phyloP scores from a whole-genome alignment of 2,888 invertebrate genomes.

The Cyaniris semiargus region DNA sequence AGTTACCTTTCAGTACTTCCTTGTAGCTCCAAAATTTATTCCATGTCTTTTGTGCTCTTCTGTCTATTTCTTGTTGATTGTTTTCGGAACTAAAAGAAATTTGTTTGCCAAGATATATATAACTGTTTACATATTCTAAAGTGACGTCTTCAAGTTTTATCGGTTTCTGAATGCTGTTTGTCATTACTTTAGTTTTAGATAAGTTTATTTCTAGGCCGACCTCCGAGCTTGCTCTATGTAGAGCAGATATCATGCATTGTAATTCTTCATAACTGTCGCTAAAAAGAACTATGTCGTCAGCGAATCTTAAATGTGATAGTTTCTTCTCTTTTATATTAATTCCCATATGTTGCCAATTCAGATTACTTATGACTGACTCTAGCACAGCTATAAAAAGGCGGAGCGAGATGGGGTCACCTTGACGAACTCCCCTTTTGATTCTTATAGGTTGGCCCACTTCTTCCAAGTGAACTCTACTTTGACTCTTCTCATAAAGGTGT shows the following conservation, averaged over 20 bases:
- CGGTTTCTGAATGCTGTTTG: slow-evolving; percentile 35
- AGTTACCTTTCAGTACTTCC: slow-evolving; percentile 37
- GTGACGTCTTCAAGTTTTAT: slow-evolving; percentile 29
- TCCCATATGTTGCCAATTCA: slow-evolving; percentile 30
- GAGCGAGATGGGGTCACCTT: slow-evolving; percentile 31
- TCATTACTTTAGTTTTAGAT: slow-evolving; percentile 41
- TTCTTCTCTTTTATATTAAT: slow-evolving; percentile 30
- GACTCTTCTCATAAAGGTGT: neutral
- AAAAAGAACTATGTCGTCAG: slow-evolving; percentile 34
- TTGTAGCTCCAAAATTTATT: slow-evolving; percentile 37
- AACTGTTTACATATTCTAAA: slow-evolving; percentile 38
- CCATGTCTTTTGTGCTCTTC: slow-evolving; percentile 33
- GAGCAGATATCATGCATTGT: slow-evolving; percentile 36
- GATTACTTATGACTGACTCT: neutral
- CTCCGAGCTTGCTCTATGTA: slow-evolving; percentile 35
- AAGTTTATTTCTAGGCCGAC: slow-evolving; percentile 36
- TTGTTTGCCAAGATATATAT: slow-evolving; percentile 41
- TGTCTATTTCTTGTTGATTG: slow-evolving; percentile 35
- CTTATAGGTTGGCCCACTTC: neutral
- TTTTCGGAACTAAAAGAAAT: slow-evolving; percentile 35
- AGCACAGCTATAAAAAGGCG: slow-evolving; percentile 31
- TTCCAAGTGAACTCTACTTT: neutral
- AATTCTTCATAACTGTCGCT: slow-evolving; percentile 29
- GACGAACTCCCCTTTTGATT: slow-evolving; percentile 29
- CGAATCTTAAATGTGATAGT: slow-evolving; percentile 38